Conservation (phyloP, 37 sponge, comb jelly and placozoan genomes). For the Mnemiopsis leidyi region DNA sequence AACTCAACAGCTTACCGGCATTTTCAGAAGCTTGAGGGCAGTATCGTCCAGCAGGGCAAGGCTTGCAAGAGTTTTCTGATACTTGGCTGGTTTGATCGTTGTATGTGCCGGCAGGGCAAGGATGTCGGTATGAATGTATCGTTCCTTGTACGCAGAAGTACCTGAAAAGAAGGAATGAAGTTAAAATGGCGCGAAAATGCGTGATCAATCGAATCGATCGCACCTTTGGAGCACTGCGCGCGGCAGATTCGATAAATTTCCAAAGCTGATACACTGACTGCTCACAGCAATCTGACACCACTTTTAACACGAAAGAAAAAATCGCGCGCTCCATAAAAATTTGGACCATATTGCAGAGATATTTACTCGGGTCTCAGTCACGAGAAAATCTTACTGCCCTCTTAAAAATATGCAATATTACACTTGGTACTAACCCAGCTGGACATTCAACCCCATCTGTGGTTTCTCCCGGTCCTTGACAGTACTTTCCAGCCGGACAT, state of each 20-base stretch:
- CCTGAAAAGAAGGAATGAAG: neutral
- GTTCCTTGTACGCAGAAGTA: slow-evolving; percentile 47
- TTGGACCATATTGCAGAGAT: too few relatives aligned
- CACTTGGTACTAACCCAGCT: neutral
- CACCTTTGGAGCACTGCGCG: neutral
- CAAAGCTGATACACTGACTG: too few relatives aligned
- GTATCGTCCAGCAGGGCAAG: slow-evolving; percentile 66
- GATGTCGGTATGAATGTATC: neutral
- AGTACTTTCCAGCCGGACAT: slow-evolving; percentile 68
- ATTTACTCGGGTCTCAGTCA: too few relatives aligned
- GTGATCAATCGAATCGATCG: neutral
- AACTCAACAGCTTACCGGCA: slow-evolving; percentile 24
- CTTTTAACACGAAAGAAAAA: too few relatives aligned
- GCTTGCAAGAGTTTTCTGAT: neutral
- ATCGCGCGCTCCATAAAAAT: too few relatives aligned
- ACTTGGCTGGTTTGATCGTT: neutral
- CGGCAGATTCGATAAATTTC: too few relatives aligned
- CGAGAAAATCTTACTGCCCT: too few relatives aligned
- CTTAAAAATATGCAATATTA: neutral
- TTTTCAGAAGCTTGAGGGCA: slow-evolving; percentile 59
- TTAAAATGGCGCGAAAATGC: neutral
- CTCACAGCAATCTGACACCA: too few relatives aligned
- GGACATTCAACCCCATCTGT: neutral
- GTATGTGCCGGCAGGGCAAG: slow-evolving; percentile 54
- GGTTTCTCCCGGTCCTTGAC: slow-evolving; percentile 63